These are phyloP conservation scores for Platalea minor DNA, from an alignment of 2,797 vertebrate genomes.

Conservation along the genomic window DNA sequence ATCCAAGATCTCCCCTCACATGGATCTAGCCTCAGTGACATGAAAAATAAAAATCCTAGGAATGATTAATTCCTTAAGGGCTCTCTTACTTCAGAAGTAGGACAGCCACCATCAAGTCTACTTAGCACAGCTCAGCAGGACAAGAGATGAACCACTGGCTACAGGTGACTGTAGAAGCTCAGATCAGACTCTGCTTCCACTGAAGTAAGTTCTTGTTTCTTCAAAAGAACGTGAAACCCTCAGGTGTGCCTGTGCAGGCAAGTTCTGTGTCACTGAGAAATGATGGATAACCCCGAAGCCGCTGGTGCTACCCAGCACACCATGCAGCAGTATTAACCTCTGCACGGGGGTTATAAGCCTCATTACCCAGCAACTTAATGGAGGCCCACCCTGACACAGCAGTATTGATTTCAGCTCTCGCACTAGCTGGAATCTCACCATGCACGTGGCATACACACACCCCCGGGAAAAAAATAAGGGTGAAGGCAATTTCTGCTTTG, in stretches of 20 bases:
- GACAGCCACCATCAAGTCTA: neutral
- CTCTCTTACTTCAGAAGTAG: neutral
- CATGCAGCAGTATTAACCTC: neutral
- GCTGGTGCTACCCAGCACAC: neutral
- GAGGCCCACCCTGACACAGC: neutral
- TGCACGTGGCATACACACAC: accelerated
- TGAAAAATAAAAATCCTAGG: neutral
- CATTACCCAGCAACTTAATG: neutral
- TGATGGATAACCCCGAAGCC: neutral
- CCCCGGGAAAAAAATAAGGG: neutral
- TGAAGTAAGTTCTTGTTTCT: neutral
- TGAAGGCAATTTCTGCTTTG: neutral
- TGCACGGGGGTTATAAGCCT: neutral
- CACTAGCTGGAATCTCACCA: neutral
- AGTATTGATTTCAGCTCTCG: neutral
- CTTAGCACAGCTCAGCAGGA: neutral
- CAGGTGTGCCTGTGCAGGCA: neutral
- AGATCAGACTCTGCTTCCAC: neutral
- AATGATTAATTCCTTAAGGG: neutral
- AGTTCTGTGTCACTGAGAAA: neutral
- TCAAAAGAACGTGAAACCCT: neutral
- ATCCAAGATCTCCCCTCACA: neutral
- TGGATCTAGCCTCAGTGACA: neutral
- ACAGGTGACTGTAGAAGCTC: neutral
- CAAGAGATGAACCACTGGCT: neutral